Conservation (phyloP, 2,113 vertebrate genomes). For the Urocynchramus pylzowi region DNA sequence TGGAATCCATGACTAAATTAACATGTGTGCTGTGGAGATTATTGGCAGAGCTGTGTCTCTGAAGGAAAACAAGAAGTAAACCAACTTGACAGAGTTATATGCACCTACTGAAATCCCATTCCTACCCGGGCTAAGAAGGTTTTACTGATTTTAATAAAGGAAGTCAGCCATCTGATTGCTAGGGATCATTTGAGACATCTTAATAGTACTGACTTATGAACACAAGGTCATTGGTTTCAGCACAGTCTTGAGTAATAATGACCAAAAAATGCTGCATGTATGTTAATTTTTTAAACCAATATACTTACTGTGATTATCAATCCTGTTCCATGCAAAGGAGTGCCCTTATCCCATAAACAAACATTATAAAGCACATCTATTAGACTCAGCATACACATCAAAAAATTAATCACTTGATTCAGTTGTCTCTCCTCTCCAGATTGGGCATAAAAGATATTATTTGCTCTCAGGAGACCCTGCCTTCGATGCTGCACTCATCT, state of each 20-base stretch:
- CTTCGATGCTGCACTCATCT: background rate
- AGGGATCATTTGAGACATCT: background rate
- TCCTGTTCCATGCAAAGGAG: background rate
- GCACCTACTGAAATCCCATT: background rate
- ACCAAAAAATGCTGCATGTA: rapidly evolving
- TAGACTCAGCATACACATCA: background rate
- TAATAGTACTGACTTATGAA: background rate
- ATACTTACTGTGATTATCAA: background rate
- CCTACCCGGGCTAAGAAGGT: background rate
- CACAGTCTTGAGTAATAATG: background rate
- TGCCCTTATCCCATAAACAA: background rate
- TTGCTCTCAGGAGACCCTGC: background rate
- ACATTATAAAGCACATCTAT: background rate
- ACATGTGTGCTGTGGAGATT: rapidly evolving
- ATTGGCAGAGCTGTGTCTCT: background rate
- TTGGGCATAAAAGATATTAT: background rate
- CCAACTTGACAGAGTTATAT: background rate
- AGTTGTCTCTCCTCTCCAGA: background rate
- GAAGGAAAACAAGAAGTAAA: background rate
- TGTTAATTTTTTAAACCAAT: background rate
- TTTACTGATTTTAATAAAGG: background rate
- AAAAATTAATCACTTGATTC: background rate
- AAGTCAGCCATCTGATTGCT: background rate
- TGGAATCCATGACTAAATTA: background rate
- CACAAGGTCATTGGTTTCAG: background rate